Conservation (phyloP, 2,113 vertebrate genomes). For the Pimephales promelas region DNA sequence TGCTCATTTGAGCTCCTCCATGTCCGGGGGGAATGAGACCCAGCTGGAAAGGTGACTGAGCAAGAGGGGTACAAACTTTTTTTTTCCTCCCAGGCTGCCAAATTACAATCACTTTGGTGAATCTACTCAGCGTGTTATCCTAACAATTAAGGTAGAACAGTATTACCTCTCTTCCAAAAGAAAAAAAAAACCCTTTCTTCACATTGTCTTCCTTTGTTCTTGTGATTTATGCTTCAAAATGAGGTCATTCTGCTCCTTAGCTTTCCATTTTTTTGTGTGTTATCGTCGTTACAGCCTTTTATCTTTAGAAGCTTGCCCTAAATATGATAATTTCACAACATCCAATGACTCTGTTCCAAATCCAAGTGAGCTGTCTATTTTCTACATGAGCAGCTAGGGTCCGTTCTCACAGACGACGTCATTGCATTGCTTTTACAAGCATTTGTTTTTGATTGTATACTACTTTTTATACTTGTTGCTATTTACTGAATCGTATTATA, state of each 20-base stretch:
- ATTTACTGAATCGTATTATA: not conserved
- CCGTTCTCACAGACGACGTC: rapidly evolving
- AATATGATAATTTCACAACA: not conserved
- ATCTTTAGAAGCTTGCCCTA: constrained; percentile 33
- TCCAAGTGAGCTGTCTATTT: not conserved
- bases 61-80: constrained; percentile 26
- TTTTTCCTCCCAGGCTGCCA: constrained; percentile 35
- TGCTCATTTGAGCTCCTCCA: constrained; percentile 28
- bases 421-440: not conserved
- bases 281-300: constrained; percentile 17
- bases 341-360: not conserved
- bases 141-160: constrained; percentile 13
- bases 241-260: constrained; percentile 29
- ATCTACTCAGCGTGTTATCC: constrained; percentile 16
- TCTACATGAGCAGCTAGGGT: not conserved
- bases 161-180: not conserved
- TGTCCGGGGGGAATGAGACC: constrained; percentile 34
- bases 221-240: constrained; percentile 30
- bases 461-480: not conserved
- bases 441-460: not conserved
- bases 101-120: constrained; percentile 42
- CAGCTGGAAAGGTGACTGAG: constrained; percentile 46
- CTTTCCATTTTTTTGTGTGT: constrained; percentile 17
- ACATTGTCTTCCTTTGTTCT: constrained; percentile 12
- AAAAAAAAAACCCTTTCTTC: constrained; percentile 16